These are phyloP conservation scores for Fulmarus glacialis DNA, from an alignment of 2,113 vertebrate species.

Conservation along the genomic window DNA sequence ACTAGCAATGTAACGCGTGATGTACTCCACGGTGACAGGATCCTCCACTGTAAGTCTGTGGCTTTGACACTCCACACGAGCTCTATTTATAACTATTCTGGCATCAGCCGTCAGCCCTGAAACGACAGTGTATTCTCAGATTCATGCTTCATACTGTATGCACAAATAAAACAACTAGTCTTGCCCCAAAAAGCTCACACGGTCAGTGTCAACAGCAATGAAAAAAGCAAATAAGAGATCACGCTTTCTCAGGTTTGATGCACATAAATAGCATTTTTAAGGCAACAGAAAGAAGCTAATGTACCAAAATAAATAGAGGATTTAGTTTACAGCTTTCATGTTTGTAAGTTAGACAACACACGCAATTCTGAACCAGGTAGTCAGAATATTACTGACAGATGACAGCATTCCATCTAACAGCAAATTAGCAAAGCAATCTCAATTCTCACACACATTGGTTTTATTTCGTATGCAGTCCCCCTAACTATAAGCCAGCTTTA, in stretches of 20 bases:
- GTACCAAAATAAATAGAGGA: neutral
- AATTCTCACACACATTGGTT: accelerated
- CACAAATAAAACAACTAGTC: neutral
- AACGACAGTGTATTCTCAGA: neutral
- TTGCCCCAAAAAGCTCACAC: neutral
- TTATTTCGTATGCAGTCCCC: neutral
- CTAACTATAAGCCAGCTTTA: neutral
- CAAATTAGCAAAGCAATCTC: neutral
- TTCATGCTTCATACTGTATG: accelerated
- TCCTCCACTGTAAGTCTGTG: slow-evolving; percentile 89
- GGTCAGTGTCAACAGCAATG: neutral
- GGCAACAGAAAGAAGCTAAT: neutral
- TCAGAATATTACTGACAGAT: neutral
- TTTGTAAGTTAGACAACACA: neutral
- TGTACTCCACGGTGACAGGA: slow-evolving; percentile 88
- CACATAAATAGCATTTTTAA: neutral
- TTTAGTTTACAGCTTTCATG: neutral
- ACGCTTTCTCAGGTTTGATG: neutral
- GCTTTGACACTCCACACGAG: slow-evolving; percentile 88
- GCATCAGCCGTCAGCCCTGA: slow-evolving; percentile 87
- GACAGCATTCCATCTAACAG: neutral
- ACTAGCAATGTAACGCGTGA: slow-evolving; percentile 87
- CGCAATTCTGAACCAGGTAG: neutral
- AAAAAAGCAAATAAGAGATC: neutral
- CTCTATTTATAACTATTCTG: slow-evolving; percentile 87